Base-by-base conservation (phyloP, 2,888 invertebrate species). In the Pterobdella sp. region DNA sequence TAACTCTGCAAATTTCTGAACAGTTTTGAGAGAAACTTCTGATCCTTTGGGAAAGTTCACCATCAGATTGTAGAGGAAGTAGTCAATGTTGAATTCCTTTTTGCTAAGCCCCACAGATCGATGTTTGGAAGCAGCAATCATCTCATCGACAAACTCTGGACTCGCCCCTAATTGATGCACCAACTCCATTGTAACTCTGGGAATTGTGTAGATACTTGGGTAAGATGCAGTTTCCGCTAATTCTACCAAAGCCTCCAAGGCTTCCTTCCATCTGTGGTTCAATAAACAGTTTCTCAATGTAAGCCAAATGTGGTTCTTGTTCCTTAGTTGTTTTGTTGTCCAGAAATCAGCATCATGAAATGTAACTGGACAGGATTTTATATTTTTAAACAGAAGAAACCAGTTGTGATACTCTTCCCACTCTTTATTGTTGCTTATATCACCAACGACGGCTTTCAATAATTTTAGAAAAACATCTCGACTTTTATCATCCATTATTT, bases 281-380 rank as follows among this genome's bases (percentile, higher is more conserved):
- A 71, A 36, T 52, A 71, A n/a, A 29, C 71, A 71, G 32, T 71
- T 63, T 71, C 71, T 71, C 26, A 71, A 35, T 3, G 60, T 56
- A 3, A 56, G 60, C 60, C 60, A 56, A 4, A 56, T 7, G 26
- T 26, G n/a, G 26, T 56, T 26, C n/a, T 56, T 56, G 4, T 4
- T 26, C 7, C 10, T 56, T 26, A 56, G n/a, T 26, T 26, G 3
- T 22, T 56, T 56, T 26, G 60, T 26, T 3, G 60, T 56, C 60
- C 60, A 56, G n/a, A 14, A 56, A 26, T 22, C 4, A 26, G 3
- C 3, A n/a, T n/a, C n/a, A 56, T 22, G 4, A 4, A 4, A 4
- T 26, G 26, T 26, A 56, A 56, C 60, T 14, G 4, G 4, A 22
- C 60, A 56, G 7, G 18, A 26, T 22, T 14, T 7, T 22, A 4